Base-by-base conservation (phyloP, 2,797 vertebrate species). In the Delichon dasypus region DNA sequence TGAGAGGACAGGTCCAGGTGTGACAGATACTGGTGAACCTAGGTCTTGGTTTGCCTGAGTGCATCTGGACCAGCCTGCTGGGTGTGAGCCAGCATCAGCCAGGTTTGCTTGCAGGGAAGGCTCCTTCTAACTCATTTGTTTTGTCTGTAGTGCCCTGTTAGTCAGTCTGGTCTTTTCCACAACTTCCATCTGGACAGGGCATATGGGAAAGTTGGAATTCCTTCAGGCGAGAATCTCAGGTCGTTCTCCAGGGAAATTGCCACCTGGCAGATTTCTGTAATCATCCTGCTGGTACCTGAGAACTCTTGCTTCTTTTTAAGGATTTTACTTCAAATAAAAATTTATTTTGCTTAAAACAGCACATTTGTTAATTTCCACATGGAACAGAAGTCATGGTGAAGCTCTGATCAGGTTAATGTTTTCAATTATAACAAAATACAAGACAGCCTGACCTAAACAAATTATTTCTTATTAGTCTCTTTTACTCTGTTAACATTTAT, bases 121-220 rank as follows among this genome's bases (percentile, higher is more conserved):
- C 23, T 60, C 38, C 64, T 75, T 78, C 51, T 73, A 71, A 70
- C 58, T 76, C 11, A 7, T 64, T 70, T 70, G 32, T 48, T 88
- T 89, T 67, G 38, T 71, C 68, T 94, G 6, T 42, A 57, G 47
- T 58, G 42, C 13, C 30, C 61, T 48, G 5, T 60, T 61, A 83
- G 38, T 32, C 88, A 80, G 42, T 27, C 78, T 88, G 61, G 57
- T 89, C 78, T 85, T 80, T 88, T 77, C 64, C 85, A 68, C 42
- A 74, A 0, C n/a, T 68, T 17, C 94, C 93, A 81, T 95, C 90
- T 96, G 95, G 54, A 44, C 51, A 85, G 81, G 78, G 61, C 89
- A 83, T 85, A 92, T 89, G 92, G 90, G 45, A 94, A 88, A 66
- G 30, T 6, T 95, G 50, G 40, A 58, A 54, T 83, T 89, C 68